Evolutionary conservation across 2,888 invertebrate species (phyloP), one percentile per base, ranked within the genome.

Genomic region (Allygus modestus): DNA sequence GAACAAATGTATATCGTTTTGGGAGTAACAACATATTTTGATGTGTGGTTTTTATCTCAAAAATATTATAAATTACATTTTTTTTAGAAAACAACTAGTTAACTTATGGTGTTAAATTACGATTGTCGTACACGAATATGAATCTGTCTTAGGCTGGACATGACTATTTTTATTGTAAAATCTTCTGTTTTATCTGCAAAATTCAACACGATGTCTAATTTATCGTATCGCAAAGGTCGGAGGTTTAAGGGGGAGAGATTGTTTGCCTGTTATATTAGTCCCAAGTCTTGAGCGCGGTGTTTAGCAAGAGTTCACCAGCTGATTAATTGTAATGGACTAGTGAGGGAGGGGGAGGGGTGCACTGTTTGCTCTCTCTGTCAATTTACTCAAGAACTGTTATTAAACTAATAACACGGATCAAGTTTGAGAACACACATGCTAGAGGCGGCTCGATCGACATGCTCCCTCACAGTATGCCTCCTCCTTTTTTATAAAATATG

Each of bases 341-440:
- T 9, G 61, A 58, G 58, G 58, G 58, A 23, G 41, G 23, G 41
- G 7, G 41, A 23, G 41, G 31, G 71, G 37, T n/a, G 15, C 11
- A n/a, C 5, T 73, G 73, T 73, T 46, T 77, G 20, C 51, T 12
- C 51, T 46, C 26, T 77, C 51, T 77, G 77, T 77, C 77, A 77
- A 51, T 77, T 46, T 77, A 77, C 77, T 77, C 77, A 28, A 77
- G 77, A 77, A 77, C 77, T 77, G 77, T 77, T 77, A 77, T 77
- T 77, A 77, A 77, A 77, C 77, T 77, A 77, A 77, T 77, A 77
- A 77, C 46, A 46, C 46, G 51, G 77, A 77, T 77, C 77, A 77
- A 77, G 43, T 77, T 77, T 46, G 77, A 77, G 77, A 77, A 77
- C 77, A 77, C 77, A 77, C 77, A 77, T 51, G 77, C 46, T 31